These are phyloP conservation scores for Ichneumon xanthorius DNA, from an alignment of 2,888 invertebrate genomes.

Conservation along the genomic window DNA sequence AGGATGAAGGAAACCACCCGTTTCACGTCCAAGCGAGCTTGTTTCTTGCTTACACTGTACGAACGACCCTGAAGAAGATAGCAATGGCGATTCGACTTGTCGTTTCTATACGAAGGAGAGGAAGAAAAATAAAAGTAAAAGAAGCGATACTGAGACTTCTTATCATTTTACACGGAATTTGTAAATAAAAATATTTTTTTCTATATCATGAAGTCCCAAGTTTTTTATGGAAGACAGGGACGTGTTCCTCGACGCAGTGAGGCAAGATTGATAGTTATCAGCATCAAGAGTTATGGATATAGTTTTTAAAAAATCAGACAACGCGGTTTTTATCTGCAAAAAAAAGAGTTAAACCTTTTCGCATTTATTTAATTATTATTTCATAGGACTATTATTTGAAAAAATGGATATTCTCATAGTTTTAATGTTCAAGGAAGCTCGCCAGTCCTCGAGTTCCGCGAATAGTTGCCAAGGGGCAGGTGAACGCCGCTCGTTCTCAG, in stretches of 20 bases:
- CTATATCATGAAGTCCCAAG: not conserved
- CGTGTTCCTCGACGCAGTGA: not conserved
- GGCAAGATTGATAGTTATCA: not conserved
- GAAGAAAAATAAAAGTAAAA: not conserved
- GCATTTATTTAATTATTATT: not conserved
- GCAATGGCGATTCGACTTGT: not conserved
- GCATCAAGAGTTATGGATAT: not conserved
- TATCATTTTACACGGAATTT: not conserved
- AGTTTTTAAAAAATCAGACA: not conserved
- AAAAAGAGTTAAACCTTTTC: not conserved
- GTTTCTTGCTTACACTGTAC: slow-evolving; percentile 5
- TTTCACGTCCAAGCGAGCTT: not conserved
- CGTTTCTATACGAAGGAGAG: not conserved
- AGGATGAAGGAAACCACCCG: slow-evolving; percentile 20
- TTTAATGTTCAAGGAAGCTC: slow-evolving; percentile 28
- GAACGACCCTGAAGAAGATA: not conserved
- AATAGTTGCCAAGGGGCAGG: slow-evolving; percentile 31
- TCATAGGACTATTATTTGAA: not conserved
- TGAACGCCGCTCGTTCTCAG: slow-evolving; percentile 24
- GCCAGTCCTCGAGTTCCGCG: slow-evolving; percentile 21
- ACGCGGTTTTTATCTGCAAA: not conserved
- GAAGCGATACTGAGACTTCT: not conserved
- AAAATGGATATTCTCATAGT: not conserved
- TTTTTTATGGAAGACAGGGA: not conserved
- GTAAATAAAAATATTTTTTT: not conserved